Percentiles rank a stretch among this genome's conserved stretches.
Evolutionary conservation across 2,113 vertebrate genomes (phyloP).

Genomic region (Prunella fulvescens): DNA sequence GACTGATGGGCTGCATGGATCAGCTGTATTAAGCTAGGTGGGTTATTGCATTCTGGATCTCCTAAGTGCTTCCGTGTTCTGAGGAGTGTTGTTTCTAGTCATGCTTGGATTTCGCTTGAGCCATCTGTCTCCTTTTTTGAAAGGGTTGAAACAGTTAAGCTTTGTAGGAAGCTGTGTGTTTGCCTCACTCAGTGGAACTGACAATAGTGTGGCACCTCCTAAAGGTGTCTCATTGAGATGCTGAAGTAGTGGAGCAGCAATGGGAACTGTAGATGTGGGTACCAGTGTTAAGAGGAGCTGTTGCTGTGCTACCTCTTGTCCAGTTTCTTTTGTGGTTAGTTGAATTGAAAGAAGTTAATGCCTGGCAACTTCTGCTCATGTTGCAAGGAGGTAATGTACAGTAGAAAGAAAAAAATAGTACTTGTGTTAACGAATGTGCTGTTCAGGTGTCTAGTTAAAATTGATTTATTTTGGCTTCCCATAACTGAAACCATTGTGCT

Average conservation of each 20-base stretch:
- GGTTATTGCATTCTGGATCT: background rate
- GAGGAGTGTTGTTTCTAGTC: background rate
- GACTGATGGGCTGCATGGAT: background rate
- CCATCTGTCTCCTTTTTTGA: background rate
- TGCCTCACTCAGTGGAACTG: background rate
- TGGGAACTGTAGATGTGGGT: background rate
- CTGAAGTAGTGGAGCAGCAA: background rate
- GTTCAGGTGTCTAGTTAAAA: background rate
- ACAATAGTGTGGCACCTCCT: background rate
- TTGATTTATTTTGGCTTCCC: slow-evolving; percentile 3
- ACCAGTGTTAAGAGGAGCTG: background rate
- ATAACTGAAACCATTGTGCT: background rate
- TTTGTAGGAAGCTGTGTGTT: background rate
- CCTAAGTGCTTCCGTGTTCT: background rate
- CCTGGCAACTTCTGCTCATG: background rate
- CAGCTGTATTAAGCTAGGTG: background rate
- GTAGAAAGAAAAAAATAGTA: background rate
- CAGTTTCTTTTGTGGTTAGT: background rate
- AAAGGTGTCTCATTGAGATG: background rate
- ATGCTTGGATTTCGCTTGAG: background rate
- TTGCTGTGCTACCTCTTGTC: background rate
- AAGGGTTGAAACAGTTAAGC: background rate
- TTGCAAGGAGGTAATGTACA: background rate
- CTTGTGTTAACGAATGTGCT: background rate
- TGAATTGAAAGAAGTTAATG: background rate